Evolutionary conservation across 2,113 vertebrate species (phyloP).

Genomic region (Grammatotria lemairii): DNA sequence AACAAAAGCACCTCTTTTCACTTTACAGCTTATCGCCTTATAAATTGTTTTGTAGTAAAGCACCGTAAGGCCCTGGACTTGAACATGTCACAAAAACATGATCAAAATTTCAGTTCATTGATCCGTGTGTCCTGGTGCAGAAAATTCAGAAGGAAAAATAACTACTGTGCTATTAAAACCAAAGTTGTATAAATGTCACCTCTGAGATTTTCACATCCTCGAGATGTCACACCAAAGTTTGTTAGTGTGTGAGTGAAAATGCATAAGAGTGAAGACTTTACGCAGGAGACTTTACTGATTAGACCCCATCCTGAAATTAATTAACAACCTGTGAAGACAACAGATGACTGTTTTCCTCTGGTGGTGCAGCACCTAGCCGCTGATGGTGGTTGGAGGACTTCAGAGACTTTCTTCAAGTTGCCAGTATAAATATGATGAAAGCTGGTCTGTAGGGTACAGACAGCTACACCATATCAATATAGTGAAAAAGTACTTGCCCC

Average conservation of each 20-base stretch:
- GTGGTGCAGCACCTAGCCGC: not conserved
- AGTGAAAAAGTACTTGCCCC: not conserved
- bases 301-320: slow-evolving; percentile 44
- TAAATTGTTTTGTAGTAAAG: not conserved
- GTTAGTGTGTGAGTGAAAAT: not conserved
- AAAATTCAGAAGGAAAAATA: not conserved
- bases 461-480: not conserved
- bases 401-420: not conserved
- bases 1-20: not conserved
- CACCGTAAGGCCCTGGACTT: not conserved
- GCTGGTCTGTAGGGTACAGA: not conserved
- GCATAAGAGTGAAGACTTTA: not conserved
- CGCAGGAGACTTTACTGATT: slow-evolving; percentile 4
- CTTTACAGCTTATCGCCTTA: not conserved
- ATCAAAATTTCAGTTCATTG: not conserved
- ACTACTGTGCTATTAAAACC: not conserved
- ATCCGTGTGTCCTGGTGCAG: not conserved
- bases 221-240: not conserved
- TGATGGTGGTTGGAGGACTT: not conserved
- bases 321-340: slow-evolving; percentile 34
- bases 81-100: not conserved
- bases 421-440: not conserved
- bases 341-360: slow-evolving; percentile 25
- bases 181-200: not conserved
- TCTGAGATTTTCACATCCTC: not conserved